Conservation (phyloP, 2,113 vertebrate genomes). For the Turnix velox region DNA sequence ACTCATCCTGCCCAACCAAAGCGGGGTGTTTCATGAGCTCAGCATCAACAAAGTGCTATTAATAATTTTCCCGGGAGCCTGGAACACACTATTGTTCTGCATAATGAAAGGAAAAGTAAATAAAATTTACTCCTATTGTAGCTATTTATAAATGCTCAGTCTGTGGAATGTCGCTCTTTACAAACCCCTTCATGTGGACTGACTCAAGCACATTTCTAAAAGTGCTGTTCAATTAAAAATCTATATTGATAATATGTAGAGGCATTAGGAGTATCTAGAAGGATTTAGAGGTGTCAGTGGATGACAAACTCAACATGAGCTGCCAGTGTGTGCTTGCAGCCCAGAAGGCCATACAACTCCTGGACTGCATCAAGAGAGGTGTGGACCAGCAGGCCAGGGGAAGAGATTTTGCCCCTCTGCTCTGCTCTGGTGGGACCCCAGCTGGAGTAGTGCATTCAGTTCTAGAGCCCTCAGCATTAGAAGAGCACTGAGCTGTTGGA, state of each 20-base stretch:
- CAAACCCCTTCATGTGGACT: background rate
- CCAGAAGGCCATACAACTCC: no score
- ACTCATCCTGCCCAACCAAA: background rate
- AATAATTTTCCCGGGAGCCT: slow-evolving; percentile 33
- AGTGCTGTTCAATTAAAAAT: background rate
- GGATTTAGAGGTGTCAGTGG: no score
- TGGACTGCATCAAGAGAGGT: no score
- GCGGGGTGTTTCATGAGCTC: background rate
- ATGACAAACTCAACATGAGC: no score
- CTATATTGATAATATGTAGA: background rate
- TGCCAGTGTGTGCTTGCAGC: no score
- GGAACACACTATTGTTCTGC: background rate
- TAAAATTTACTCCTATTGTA: slow-evolving; percentile 8
- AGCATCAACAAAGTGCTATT: background rate
- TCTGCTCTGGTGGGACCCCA: no score
- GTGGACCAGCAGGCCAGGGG: no score
- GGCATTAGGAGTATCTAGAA: background rate
- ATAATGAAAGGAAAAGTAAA: slow-evolving; percentile 44
- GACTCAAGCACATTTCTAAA: background rate
- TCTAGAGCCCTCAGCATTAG: no score
- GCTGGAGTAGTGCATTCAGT: no score
- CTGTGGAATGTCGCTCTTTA: background rate
- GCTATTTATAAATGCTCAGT: background rate
- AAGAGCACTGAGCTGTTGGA: no score
- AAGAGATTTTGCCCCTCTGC: no score